A percentile compares a stretch with the other conserved stretches of the same genome.
phyloP scores from a whole-genome alignment of 2,888 invertebrate genomes.

The Ornithoptera priamus region DNA sequence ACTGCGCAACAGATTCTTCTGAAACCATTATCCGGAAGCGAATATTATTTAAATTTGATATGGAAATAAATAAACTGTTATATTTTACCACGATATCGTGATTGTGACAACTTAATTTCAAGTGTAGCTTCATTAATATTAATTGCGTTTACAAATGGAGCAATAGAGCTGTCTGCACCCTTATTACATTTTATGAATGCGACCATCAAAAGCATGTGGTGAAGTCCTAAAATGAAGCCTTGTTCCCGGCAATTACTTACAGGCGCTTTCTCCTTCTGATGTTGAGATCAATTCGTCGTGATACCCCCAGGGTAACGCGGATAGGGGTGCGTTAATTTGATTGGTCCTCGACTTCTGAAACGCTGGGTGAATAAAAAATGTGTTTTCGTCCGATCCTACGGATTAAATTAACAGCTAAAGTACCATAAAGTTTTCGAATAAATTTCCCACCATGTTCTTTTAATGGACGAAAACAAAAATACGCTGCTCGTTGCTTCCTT shows the following conservation, averaged over 20 bases:
- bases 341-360: slow-evolving; percentile 20
- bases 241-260: slow-evolving; percentile 23
- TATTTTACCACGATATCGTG: neutral
- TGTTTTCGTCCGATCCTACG: slow-evolving; percentile 18
- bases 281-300: slow-evolving; percentile 15
- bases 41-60: no score
- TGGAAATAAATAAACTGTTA: neutral
- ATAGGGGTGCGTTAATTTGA: slow-evolving; percentile 26
- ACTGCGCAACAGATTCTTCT: no score
- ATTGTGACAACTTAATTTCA: neutral
- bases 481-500: neutral
- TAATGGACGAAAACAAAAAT: slow-evolving; percentile 18
- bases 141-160: slow-evolving; percentile 20
- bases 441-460: slow-evolving; percentile 14
- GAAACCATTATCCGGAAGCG: no score
- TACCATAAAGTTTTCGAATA: slow-evolving; percentile 24
- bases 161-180: slow-evolving; percentile 9
- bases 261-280: slow-evolving; percentile 12
- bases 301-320: slow-evolving; percentile 2
- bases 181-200: slow-evolving; percentile 17
- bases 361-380: slow-evolving; percentile 27
- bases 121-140: neutral
- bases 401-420: slow-evolving; percentile 25
- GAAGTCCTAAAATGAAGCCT: slow-evolving; percentile 13
- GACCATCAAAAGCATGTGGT: slow-evolving; percentile 20